Base-by-base conservation (phyloP, 2,113 vertebrate genomes). In the Mesocricetus auratus region DNA sequence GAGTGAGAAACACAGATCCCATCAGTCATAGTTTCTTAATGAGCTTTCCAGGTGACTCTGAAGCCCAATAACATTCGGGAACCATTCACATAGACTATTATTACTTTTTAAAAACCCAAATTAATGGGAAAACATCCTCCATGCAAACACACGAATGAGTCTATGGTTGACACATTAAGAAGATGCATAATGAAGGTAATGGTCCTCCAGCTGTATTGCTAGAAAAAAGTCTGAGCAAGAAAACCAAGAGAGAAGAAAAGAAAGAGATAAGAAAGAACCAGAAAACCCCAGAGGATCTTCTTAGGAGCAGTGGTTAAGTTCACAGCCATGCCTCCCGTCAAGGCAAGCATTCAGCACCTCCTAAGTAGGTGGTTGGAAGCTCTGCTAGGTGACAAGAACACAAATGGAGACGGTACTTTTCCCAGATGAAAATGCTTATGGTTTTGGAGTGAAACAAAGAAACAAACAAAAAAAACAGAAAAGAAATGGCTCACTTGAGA, bases 41-140 rank as follows among this genome's bases (percentile, higher is more conserved):
- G 93, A 66, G 45, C 2, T 2, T 24, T 45, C 8, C 24, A 60
- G 29, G 39, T 89, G 68, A 91, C n/a, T 83, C 64, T 73, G 85
- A 78, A 56, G 31, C 19, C 53, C 4, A 3, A 4, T 79, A 39
- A 92, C n/a, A 42, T 86, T 86, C 86, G 68, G 69, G 50, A 91
- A 66, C 6, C 60, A 53, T 36, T 31, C 4, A 6, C n/a, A 89
- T 47, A 68, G 71, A 82, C 69, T 33, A 89, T 71, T 21, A 77
- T 89, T 71, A 62, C 62, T 93, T 91, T 66, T 26, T 86, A 90
- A 26, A 94, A 93, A 60, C 60, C 53, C 42, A 81, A 81, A 13
- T 68, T 60, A 89, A 79, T 73, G 66, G 36, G 42, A 50, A 96
- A 77, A 81, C 0, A 74, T 73, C 50, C 10, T 36, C 87, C 64